These are phyloP conservation scores for Sabellastarte sp. DNA, from an alignment of 2,888 invertebrate species.

Conservation along the genomic window DNA sequence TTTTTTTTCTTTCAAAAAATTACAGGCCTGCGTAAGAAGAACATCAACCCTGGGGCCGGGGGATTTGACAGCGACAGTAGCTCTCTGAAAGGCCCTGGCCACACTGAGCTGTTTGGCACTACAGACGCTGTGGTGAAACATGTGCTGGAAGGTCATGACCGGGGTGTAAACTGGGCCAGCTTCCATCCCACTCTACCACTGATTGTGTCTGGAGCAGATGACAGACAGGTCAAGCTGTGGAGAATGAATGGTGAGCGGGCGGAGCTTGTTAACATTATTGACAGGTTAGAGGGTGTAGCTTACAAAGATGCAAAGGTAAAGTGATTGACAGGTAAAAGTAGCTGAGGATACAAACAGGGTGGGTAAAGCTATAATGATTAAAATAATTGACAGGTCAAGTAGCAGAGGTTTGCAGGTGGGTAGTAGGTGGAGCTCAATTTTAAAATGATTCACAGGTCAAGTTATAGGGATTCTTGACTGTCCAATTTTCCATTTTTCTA, in stretches of 20 bases:
- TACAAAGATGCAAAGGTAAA: too few species aligned
- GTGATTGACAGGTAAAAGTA: too few species aligned
- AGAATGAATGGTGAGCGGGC: conserved; percentile 88
- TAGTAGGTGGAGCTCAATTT: too few species aligned
- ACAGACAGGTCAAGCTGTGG: conserved; percentile 96
- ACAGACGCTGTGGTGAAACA: conserved; percentile 69
- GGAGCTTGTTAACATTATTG: too few species aligned
- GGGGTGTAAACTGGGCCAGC: conserved; percentile 98
- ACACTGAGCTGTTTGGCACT: conserved; percentile 82
- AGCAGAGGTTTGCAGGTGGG: too few species aligned
- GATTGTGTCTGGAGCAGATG: conserved; percentile 98
- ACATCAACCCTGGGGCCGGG: conserved; percentile 92
- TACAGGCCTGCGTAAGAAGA: conserved; percentile 84
- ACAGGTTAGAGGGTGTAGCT: too few species aligned
- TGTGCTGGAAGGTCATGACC: conserved; percentile 65
- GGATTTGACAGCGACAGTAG: conserved; percentile 74
- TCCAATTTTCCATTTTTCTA: too few species aligned
- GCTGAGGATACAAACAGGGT: too few species aligned
- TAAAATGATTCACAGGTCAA: too few species aligned
- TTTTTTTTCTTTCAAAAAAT: background rate
- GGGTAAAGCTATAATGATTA: too few species aligned
- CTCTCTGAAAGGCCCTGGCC: conserved; percentile 38
- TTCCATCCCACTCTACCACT: conserved; percentile 94
- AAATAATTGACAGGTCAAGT: too few species aligned
- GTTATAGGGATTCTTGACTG: too few species aligned